Evolutionary conservation across 2,113 vertebrate genomes (phyloP), one percentile per base, ranked within the genome.

Genomic region (Osmerus eperlanus): DNA sequence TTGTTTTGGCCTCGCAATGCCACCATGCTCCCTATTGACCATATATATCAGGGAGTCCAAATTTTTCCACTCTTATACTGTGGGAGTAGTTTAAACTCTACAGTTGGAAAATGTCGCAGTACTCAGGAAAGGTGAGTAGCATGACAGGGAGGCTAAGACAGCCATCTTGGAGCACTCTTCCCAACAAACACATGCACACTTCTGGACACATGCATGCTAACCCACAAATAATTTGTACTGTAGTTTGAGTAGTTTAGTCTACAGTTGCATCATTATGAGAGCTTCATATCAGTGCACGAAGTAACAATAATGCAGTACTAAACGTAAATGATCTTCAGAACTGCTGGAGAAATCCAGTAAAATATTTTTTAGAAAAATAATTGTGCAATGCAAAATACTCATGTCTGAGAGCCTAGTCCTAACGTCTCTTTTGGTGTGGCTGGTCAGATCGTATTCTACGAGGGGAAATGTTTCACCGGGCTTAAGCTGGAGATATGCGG

Each of bases 41-140:
- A 85, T 94, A 93, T 95, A 95, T 89, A 94, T 91, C 12, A 71
- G 79, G 77, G 75, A 23, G 86, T 79, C 89, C 91, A 86, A 77
- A 28, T 25, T 75, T 85, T 73, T 78, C 81, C 70, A 62, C 78
- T 85, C 71, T 79, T 77, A 80, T 32, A 19, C 68, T 71, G 78
- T 84, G 85, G 87, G 77, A 86, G 79, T 89, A 83, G 80, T 81
- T 89, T 89, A 86, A 83, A 64, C 84, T 19, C 70, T 79, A 85
- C 85, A 80, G 86, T 79, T 69, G 78, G 87, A 91, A 85, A 84
- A 95, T 95, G 95, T 94, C 94, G 69, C 94, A 94, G 58, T 93
- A 93, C 88, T 96, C 94, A 1, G 95, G 94, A 88, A 96, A 97
- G 93, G 95, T 96, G 90, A 95, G 94, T 94, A 85, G 3, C 70